Evolutionary conservation across 2,797 vertebrate species (phyloP), one percentile per base, ranked within the genome.

Genomic region (Emys orbicularis): DNA sequence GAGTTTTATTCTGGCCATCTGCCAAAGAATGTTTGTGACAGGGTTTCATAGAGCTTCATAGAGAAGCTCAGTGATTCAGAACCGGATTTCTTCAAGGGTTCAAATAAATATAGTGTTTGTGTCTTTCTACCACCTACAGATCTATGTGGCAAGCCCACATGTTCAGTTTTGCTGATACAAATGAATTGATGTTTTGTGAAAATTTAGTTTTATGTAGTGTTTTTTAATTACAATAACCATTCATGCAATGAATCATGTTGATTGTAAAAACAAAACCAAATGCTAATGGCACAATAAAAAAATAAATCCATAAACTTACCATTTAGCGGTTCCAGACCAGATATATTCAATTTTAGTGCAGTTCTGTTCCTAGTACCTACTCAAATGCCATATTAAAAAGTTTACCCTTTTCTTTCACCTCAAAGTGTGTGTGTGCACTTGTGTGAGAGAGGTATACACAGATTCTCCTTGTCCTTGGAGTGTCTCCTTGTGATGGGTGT

Each of bases 81-180:
- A 10, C 31, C 6, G 8, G 72, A 47, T 86, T n/a, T 86, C 65
- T 77, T 23, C 50, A 49, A 57, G 12, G 50, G 25, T n/a, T 34
- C n/a, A 57, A 13, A 65, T 61, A 41, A 56, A 59, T 25, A 53
- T 34, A 18, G 5, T 16, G 34, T 59, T 77, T 25, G 23, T 76
- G 1, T 0, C 49, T 49, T 49, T 47, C 56, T 53, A 8, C 15
- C 15, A 2, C 18, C 50, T 57, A 9, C 44, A 77, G 27, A 68
- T 37, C 56, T 41, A 41, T 49, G 6, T 49, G 54, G 16, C 5
- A 23, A 12, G 1, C 23, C 49, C 0, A 4, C 10, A 44, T 5
- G 0, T 29, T 49, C 8, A 25, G 37, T 50, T 84, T 0, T 59
- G 19, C 5, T 25, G n/a, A 34, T 0, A 0, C 37, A 80, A 23